These are phyloP conservation scores for Pipa parva DNA, from an alignment of 2,113 vertebrate genomes.

Conservation along the genomic window DNA sequence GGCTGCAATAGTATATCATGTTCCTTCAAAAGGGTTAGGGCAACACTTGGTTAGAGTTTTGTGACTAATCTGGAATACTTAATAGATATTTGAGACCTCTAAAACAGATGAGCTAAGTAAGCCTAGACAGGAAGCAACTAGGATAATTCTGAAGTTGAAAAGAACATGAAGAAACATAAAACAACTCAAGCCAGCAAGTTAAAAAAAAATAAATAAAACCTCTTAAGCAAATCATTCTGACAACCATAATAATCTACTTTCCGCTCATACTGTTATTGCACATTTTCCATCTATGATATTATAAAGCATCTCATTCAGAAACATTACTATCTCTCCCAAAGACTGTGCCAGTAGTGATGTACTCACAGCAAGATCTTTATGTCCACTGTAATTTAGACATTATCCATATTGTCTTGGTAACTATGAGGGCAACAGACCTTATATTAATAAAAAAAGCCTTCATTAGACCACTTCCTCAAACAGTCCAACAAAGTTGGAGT, in stretches of 20 bases:
- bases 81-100: too few relatives aligned
- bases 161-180: too few relatives aligned
- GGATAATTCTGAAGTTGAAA: too few relatives aligned
- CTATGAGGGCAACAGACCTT: constrained; percentile 52
- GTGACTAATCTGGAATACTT: too few relatives aligned
- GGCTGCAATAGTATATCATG: too few relatives aligned
- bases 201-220: not conserved
- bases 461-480: constrained; percentile 48
- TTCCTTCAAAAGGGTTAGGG: too few relatives aligned
- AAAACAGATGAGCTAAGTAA: too few relatives aligned
- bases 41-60: too few relatives aligned
- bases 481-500: constrained; percentile 40
- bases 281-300: constrained; percentile 39
- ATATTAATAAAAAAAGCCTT: constrained; percentile 54
- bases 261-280: constrained; percentile 30
- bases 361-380: constrained; percentile 47
- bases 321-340: constrained; percentile 47
- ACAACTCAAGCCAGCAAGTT: too few relatives aligned
- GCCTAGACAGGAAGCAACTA: too few relatives aligned
- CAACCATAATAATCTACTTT: constrained; percentile 23
- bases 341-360: constrained; percentile 44
- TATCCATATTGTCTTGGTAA: constrained; percentile 57
- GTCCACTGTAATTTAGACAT: constrained; percentile 53
- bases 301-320: constrained; percentile 29
- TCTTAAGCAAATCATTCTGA: not conserved